Base-by-base conservation (phyloP, 2,888 invertebrate genomes). In the Amblyjoppa fuscipennis region DNA sequence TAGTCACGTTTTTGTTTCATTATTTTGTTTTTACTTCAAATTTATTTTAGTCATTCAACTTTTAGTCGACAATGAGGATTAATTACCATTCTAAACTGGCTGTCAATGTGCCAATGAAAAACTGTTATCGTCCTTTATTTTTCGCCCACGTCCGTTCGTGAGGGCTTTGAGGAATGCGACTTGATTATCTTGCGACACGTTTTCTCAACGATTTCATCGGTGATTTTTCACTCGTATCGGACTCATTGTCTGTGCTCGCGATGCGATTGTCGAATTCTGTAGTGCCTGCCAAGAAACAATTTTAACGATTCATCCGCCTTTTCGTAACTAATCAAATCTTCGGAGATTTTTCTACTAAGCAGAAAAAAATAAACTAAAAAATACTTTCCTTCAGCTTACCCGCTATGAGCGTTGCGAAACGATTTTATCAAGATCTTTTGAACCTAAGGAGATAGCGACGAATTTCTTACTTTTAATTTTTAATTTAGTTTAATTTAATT, bases 81-180 rank as follows among this genome's bases (percentile, higher is more conserved):
- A 78, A 83, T 83, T 83, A 83, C 73, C 77, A 73, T 83, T 83
- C 38, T 68, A 49, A 45, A 77, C n/a, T 45, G 59, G 83, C 71
- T 78, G 83, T 78, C 66, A 83, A 78, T 73, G 25, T 38, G 66
- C 38, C 51, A 74, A 81, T 34, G 68, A 83, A 75, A 66, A 41
- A 6, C 68, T 56, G 34, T 78, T 66, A 76, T 78, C 66, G 31
- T 73, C 68, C 73, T 73, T 61, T 61, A 31, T 34, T 34, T 31
- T 61, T 61, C 28, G 59, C 34, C 53, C 41, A 51, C 41, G 41
- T 45, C 49, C 70, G 34, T 64, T 25, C 28, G 53, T 64, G 81
- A 51, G 71, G 6, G 11, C 59, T 71, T 28, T 51, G 11, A 61
- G 49, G 66, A 66, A 76, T 66, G 59, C 34, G 74, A 41, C 68